A percentile compares a stretch with the other conserved stretches of the same genome.
phyloP scores from a whole-genome alignment of 2,797 vertebrate genomes.

The Etheostoma perlongum region DNA sequence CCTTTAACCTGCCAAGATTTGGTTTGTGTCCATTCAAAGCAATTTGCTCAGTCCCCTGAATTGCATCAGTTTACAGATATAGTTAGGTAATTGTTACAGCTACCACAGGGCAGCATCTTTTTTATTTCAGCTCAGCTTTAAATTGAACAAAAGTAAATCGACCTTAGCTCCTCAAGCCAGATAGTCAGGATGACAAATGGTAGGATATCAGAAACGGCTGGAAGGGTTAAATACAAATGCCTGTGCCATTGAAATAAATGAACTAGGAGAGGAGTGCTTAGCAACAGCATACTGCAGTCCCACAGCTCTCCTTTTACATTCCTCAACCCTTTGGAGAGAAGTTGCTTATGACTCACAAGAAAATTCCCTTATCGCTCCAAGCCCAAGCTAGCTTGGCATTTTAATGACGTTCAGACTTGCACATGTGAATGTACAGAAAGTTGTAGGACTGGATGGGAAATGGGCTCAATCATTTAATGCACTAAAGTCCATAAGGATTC shows the following conservation, averaged over 20 bases:
- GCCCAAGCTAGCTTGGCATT: conserved; percentile 72
- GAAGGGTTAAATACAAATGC: conserved; percentile 69
- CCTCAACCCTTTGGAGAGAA: conserved; percentile 67
- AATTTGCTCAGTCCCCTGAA: conserved; percentile 39
- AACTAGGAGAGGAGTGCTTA: conserved; percentile 63
- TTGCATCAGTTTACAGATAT: conserved; percentile 36
- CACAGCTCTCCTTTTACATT: conserved; percentile 56
- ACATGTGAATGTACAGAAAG: conserved; percentile 51
- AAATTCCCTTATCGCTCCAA: conserved; percentile 76
- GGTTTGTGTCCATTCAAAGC: conserved; percentile 43
- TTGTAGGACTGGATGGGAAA: conserved; percentile 51
- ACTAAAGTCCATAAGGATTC: conserved; percentile 52
- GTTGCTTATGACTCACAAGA: conserved; percentile 73
- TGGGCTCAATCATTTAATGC: conserved; percentile 49
- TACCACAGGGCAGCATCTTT: conserved; percentile 53
- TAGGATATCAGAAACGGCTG: conserved; percentile 38
- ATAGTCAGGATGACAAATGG: conserved; percentile 64
- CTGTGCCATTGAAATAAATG: conserved; percentile 60
- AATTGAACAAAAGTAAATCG: conserved; percentile 58
- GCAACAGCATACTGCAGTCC: conserved; percentile 61
- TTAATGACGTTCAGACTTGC: conserved; percentile 59
- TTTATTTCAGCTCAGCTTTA: conserved; percentile 55
- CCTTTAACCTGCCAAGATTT: conserved; percentile 47
- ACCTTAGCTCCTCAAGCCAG: conserved; percentile 42
- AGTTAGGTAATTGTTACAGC: conserved; percentile 33